These are phyloP conservation scores for Anoncus sp. DNA, from an alignment of 2,888 invertebrate genomes.

Conservation along the genomic window DNA sequence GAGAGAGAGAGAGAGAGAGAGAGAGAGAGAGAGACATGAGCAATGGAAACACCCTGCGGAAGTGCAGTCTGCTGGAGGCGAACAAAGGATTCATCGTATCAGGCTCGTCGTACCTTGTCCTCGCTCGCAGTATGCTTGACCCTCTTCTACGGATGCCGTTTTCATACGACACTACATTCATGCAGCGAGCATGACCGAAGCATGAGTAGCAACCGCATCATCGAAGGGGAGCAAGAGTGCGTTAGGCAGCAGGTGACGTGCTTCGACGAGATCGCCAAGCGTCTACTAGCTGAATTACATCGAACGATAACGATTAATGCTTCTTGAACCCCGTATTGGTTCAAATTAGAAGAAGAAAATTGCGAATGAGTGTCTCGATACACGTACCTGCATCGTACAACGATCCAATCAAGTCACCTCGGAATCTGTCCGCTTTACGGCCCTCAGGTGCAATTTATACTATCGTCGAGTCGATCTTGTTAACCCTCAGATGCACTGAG, in stretches of 20 bases:
- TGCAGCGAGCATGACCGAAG: constrained; percentile 17
- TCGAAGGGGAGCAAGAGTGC: constrained; percentile 9
- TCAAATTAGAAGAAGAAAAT: neutral
- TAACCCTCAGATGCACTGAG: constrained; percentile 3
- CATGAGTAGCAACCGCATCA: constrained; percentile 3
- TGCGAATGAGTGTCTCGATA: neutral
- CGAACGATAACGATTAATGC: neutral
- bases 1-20: constrained; percentile 1
- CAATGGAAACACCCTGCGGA: constrained; percentile 66
- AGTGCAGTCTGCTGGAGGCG: constrained; percentile 72
- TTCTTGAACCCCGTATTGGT: neutral
- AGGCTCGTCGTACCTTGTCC: constrained; percentile 62
- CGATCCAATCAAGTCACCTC: neutral
- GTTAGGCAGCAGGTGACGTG: constrained; percentile 3
- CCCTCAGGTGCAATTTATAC: constrained; percentile 27
- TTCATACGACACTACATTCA: constrained; percentile 35
- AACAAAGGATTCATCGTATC: constrained; percentile 70
- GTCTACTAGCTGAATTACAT: neutral
- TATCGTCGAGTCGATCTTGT: constrained; percentile 29
- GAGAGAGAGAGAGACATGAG: constrained; percentile 36
- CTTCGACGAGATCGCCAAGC: constrained; percentile 7
- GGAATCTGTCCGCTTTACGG: constrained; percentile 5
- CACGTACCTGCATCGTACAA: neutral
- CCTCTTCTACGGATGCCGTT: constrained; percentile 29
- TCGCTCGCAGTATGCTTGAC: constrained; percentile 37